A percentile compares a stretch with the other conserved stretches of the same genome.
These are phyloP conservation scores for Formicarius rufipectus DNA, from an alignment of 2,113 vertebrate genomes.

Conservation along the genomic window DNA sequence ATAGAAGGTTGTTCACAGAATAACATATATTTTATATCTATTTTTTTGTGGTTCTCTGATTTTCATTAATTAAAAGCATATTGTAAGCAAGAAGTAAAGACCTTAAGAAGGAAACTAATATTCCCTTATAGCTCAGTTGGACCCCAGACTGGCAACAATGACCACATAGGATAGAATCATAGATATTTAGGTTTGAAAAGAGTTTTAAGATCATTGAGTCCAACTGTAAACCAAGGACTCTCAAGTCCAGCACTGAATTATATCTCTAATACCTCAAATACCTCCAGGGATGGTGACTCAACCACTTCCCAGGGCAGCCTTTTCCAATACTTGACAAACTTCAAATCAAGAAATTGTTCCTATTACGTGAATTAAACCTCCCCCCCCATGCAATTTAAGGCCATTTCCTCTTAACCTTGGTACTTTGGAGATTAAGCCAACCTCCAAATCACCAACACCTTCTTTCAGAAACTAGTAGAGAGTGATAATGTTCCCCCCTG, in stretches of 20 bases:
- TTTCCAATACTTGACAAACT: neutral
- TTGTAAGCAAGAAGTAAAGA: neutral
- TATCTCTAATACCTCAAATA: neutral
- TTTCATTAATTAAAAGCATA: slow-evolving; percentile 27
- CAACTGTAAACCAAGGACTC: neutral
- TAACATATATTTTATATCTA: neutral
- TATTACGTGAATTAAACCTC: neutral
- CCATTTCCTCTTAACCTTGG: neutral
- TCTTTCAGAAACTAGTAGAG: neutral
- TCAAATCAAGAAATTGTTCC: neutral
- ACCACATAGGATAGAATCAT: neutral
- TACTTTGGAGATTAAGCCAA: neutral
- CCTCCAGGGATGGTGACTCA: neutral
- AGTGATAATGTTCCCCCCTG: fast-evolving
- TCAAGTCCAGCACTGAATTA: neutral
- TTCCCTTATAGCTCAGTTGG: neutral
- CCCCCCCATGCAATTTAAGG: neutral
- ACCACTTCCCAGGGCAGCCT: neutral
- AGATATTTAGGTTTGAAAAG: neutral
- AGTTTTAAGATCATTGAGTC: neutral
- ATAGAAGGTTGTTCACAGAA: slow-evolving; percentile 21
- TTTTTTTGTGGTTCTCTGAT: neutral
- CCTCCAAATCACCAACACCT: fast-evolving
- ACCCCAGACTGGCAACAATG: neutral
- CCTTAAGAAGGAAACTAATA: neutral